Evolutionary conservation across 2,888 invertebrate species (phyloP), one percentile per base, ranked within the genome.

Genomic region (Scaeva pyrastri): DNA sequence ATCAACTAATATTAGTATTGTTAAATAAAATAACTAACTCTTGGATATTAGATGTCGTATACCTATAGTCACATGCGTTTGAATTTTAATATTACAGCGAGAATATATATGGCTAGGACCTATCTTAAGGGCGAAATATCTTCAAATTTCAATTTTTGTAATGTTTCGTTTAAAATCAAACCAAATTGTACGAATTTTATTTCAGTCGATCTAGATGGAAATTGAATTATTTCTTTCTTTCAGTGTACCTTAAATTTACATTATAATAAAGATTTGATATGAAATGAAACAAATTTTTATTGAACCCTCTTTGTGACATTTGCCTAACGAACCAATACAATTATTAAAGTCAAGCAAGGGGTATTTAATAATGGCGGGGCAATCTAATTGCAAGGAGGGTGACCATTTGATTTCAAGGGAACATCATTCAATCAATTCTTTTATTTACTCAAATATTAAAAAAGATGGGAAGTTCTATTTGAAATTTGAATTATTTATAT

Each of bases 281-380:
- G 41, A 70, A 45, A 55, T 52, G 16, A 56, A 68, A 48, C 50
- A 83, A 31, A 62, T 70, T 23, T 36, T 14, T 12, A 50, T 39
- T 48, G 5, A 11, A 39, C 62, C 62, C 60, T 19, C 23, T 23
- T 72, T 23, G 31, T 26, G 26, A 39, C 10, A 50, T 43, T 48
- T 56, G 45, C 41, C 50, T 76, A 72, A 80, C 66, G 19, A 79
- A 60, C 68, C 66, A 75, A 84, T 79, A 50, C 70, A 72, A 45
- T 58, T 21, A 70, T 45, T 68, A 26, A 23, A 41, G 14, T n/a
- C 1, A 19, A 7, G 23, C 26, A 7, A 62, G 43, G 70, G 70
- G 21, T 43, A n/a, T 23, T 19, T 52, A 10, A 19, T 64, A 52
- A n/a, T 31, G 45, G 55, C 45, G 58, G 58, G 39, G 60, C 16